Conservation (phyloP, 2,113 vertebrate species). For the Mionectes macconnelli region DNA sequence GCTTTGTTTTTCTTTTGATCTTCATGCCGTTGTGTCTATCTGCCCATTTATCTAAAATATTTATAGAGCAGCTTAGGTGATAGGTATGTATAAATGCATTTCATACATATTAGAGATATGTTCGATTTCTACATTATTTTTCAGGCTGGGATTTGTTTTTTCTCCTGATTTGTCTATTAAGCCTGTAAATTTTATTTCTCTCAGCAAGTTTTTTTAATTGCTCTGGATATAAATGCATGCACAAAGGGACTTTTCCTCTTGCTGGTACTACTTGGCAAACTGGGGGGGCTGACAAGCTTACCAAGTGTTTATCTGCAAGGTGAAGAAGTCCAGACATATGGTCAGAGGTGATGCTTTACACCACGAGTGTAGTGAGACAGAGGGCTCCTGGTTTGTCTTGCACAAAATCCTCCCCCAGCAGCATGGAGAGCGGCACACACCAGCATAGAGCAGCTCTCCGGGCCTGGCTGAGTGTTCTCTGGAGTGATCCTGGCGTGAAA, state of each 20-base stretch:
- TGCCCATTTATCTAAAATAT: constrained; percentile 25
- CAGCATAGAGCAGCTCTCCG: rapidly evolving
- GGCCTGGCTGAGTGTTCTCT: neutral
- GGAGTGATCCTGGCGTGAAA: rapidly evolving
- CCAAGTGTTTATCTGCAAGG: neutral
- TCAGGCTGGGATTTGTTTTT: neutral
- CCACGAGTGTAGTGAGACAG: neutral
- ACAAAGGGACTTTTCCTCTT: neutral
- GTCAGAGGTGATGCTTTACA: neutral
- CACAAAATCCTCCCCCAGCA: neutral
- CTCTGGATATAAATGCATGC: neutral
- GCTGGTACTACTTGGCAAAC: neutral
- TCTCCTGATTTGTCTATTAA: neutral
- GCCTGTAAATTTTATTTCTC: neutral
- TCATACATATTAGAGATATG: neutral
- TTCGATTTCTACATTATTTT: neutral
- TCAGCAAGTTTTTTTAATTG: neutral
- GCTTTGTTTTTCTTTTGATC: constrained; percentile 15
- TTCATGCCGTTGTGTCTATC: neutral
- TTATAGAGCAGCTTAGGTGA: neutral
- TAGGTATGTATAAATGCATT: neutral
- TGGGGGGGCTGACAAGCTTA: neutral
- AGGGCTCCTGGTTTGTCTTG: neutral
- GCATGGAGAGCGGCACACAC: rapidly evolving
- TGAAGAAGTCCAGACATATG: rapidly evolving